phyloP scores from a whole-genome alignment of 2,888 invertebrate species.

The Drosophila kanekoi region DNA sequence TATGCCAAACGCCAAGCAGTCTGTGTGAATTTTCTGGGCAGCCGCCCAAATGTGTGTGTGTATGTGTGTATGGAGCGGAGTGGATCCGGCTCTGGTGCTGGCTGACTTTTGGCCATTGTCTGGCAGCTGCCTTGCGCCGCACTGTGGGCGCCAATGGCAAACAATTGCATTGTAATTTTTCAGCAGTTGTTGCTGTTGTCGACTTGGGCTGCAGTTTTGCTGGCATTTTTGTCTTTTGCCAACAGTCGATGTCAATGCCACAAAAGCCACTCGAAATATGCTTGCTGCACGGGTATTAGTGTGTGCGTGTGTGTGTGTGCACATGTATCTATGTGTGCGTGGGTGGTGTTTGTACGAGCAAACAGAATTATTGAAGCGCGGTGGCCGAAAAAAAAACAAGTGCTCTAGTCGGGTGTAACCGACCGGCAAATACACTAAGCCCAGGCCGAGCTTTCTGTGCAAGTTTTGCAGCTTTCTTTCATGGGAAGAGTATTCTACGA shows the following conservation, averaged over 20 bases:
- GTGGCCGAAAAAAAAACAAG: conserved; percentile 37
- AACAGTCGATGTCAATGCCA: conserved; percentile 60
- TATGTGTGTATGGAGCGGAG: conserved; percentile 1
- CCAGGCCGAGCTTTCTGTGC: too few species aligned
- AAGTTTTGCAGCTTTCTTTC: too few species aligned
- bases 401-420: too few species aligned
- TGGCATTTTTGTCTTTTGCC: conserved; percentile 63
- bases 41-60: neutral
- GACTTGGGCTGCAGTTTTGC: conserved; percentile 58
- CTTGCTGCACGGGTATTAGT: conserved; percentile 37
- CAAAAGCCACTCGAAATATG: conserved; percentile 75
- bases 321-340: neutral
- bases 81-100: conserved; percentile 37
- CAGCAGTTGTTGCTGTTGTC: conserved; percentile 28
- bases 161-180: conserved; percentile 76
- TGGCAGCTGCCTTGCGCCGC: conserved; percentile 14
- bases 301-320: conserved; percentile 15
- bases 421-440: too few species aligned
- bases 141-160: conserved; percentile 55
- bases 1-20: conserved; percentile 12
- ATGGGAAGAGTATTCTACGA: too few species aligned
- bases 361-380: conserved; percentile 80
- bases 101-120: conserved; percentile 36
- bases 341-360: conserved; percentile 42
- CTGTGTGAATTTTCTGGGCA: neutral